A percentile compares a stretch with the other conserved stretches of the same genome.
Conservation (phyloP, 2,113 vertebrate genomes). For the Lepisosteus oculatus region DNA sequence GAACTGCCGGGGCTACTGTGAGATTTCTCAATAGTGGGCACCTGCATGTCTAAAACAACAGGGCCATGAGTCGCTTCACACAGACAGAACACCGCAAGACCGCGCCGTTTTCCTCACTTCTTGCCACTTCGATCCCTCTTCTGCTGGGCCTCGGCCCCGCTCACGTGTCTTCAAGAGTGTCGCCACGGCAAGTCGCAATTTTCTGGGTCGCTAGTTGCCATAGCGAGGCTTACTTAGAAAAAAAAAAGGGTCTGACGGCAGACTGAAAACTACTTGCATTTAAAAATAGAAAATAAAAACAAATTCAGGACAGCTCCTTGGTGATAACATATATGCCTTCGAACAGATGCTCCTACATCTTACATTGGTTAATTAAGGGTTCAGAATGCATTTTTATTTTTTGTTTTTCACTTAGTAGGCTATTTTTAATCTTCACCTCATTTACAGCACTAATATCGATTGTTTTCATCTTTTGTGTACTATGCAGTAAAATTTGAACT, state of each 20-base stretch:
- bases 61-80: conserved; percentile 60
- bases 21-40: conserved; percentile 94
- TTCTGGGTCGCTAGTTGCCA: background rate
- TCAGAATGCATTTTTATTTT: background rate
- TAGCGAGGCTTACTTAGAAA: background rate
- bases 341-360: background rate
- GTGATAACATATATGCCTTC: background rate
- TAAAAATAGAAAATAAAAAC: background rate
- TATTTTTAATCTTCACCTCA: too few relatives aligned
- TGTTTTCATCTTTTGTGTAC: too few relatives aligned
- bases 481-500: too few relatives aligned
- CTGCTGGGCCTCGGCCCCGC: background rate
- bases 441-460: too few relatives aligned
- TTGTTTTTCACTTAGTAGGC: background rate
- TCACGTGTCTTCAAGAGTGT: too few relatives aligned
- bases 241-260: background rate
- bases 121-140: background rate
- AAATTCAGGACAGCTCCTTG: background rate
- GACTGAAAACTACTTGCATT: too few relatives aligned
- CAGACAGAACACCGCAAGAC: conserved; percentile 19
- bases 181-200: too few relatives aligned
- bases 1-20: conserved; percentile 97
- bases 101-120: conserved; percentile 1
- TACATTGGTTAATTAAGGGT: conserved; percentile 7
- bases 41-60: conserved; percentile 85